Percentiles rank a stretch among this genome's conserved stretches.
phyloP scores from a whole-genome alignment of 2,797 vertebrate genomes.

The Tenualosa ilisha region DNA sequence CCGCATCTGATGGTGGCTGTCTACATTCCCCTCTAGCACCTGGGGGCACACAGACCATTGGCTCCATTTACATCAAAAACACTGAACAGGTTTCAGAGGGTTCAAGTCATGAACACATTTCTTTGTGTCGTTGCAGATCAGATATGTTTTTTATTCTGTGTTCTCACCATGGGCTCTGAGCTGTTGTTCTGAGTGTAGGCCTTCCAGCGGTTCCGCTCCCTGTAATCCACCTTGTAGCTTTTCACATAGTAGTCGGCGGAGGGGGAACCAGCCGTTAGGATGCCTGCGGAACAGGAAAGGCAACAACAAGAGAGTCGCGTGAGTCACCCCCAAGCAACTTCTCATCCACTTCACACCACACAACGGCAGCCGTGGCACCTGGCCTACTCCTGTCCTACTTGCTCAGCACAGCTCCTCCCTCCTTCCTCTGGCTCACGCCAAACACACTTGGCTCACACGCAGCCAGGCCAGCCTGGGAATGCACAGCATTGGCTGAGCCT shows the following conservation, averaged over 20 bases:
- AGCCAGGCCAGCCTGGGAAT: neutral
- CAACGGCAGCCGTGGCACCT: neutral
- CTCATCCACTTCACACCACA: neutral
- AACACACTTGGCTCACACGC: neutral
- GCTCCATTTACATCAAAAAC: neutral
- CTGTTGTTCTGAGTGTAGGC: constrained; percentile 74
- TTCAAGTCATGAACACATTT: neutral
- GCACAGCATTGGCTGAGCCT: neutral
- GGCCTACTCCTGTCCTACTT: neutral
- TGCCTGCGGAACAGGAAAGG: constrained; percentile 61
- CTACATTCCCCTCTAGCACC: constrained; percentile 80
- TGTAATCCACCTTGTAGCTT: constrained; percentile 77
- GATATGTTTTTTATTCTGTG: neutral
- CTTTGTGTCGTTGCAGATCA: no score
- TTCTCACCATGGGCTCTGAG: constrained; percentile 76
- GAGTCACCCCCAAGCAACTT: neutral
- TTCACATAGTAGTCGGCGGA: constrained; percentile 74
- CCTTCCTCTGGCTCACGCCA: neutral
- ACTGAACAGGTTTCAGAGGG: neutral
- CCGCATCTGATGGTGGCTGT: constrained; percentile 70
- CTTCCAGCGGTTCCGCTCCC: constrained; percentile 78
- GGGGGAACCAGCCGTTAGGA: constrained; percentile 74
- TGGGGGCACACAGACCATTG: constrained; percentile 46
- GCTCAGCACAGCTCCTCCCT: neutral
- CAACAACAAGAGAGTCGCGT: neutral